Conservation (phyloP, 2,888 invertebrate species). For the Octodonta nipae region DNA sequence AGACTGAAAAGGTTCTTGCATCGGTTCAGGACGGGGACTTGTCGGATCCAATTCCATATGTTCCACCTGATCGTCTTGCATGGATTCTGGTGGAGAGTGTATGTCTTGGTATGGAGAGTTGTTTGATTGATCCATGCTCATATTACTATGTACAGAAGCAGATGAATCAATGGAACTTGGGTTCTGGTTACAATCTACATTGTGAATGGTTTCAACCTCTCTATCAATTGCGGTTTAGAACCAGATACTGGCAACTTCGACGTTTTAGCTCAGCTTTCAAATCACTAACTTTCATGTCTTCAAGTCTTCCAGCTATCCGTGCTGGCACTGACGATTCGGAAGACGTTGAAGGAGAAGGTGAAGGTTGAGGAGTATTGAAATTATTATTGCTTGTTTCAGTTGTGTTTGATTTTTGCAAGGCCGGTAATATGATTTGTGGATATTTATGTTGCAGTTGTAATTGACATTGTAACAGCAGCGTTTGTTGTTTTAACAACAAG, state of each 20-base stretch:
- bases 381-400: slow-evolving; percentile 10
- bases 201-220: slow-evolving; percentile 70
- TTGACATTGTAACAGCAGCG: slow-evolving; percentile 77
- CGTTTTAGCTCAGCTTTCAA: slow-evolving; percentile 87
- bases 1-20: slow-evolving; percentile 28
- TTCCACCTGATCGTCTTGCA: slow-evolving; percentile 20
- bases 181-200: slow-evolving; percentile 18
- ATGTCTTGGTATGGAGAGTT: slow-evolving; percentile 38
- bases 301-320: slow-evolving; percentile 55
- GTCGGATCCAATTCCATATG: slow-evolving; percentile 37
- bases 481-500: slow-evolving; percentile 84
- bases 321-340: slow-evolving; percentile 31
- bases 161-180: slow-evolving; percentile 21
- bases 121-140: slow-evolving; percentile 32
- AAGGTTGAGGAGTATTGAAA: slow-evolving; percentile 29
- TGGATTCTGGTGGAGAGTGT: slow-evolving; percentile 26
- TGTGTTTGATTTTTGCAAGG: slow-evolving; percentile 41
- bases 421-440: slow-evolving; percentile 69
- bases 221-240: slow-evolving; percentile 87
- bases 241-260: slow-evolving; percentile 90
- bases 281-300: slow-evolving; percentile 93
- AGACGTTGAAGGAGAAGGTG: slow-evolving; percentile 32
- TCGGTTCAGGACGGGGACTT: slow-evolving; percentile 33
- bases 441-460: slow-evolving; percentile 72
- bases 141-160: slow-evolving; percentile 25